Base-by-base conservation (phyloP, 1,140 invertebrate genomes). In the Bilobella aurantiaca region DNA sequence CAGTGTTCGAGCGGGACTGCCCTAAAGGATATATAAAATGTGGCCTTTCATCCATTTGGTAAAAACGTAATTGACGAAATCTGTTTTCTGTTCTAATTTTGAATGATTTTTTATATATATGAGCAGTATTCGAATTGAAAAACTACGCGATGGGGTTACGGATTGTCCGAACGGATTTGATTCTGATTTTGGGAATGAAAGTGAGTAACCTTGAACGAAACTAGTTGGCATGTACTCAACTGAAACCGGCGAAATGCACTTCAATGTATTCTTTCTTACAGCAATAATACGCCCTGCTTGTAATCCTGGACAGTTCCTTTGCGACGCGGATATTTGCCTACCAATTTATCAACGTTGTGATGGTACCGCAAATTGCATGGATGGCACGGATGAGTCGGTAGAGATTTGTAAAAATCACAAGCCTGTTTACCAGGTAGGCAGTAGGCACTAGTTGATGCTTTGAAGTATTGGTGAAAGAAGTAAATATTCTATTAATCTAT, bases 311-410 rank as follows among this genome's bases (percentile, higher is more conserved):
- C 78, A 79, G 46, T 89, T 89, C 74, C 77, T 78, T 0, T 89
- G 87, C 23, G 79, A 78, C 29, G 80, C 78, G 37, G 79, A 76
- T 16, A 76, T 76, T 27, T 90, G 88, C 74, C 75, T 85, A 42
- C 81, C 83, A 1, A 58, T 81, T 1, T 75, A 76, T 0, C 74
- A 78, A 18, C 73, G 82, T 2, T 93, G 90, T 74, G 84, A 93
- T 76, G 82, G 82, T 0, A 77, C 80, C 28, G 69, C 73, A 1
- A 82, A 92, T 73, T 93, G 90, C 74, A 74, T 79, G 1, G 87
- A 91, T 74, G 81, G 81, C 3, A 83, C 80, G 49, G 90, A 93
- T 75, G 90, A 93, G 78, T 23, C 28, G 27, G 5, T 25, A 3
- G 71, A 62, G 0, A 77, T 83, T 71, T 90, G 88, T 73, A 73